A percentile compares a stretch with the other conserved stretches of the same genome.
Conservation (phyloP, 2,888 invertebrate genomes). For the Xanthorhoe spadicearia region DNA sequence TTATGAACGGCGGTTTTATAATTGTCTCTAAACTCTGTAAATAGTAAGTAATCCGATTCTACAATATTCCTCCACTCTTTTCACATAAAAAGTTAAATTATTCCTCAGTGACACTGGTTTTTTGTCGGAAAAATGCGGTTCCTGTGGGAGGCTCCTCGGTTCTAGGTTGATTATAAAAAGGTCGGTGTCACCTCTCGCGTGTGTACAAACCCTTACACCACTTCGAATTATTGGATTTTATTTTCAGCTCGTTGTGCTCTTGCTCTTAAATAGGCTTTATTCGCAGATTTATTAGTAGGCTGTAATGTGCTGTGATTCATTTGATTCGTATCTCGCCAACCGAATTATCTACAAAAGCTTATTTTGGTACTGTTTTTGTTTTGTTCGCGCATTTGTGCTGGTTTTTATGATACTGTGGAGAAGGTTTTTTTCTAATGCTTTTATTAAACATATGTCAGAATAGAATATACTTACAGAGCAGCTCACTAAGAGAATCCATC, state of each 20-base stretch:
- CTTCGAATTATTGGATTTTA: constrained; percentile 17
- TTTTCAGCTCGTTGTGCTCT: constrained; percentile 15
- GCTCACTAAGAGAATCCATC: no score
- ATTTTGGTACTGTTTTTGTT: neutral
- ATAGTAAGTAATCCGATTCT: no score
- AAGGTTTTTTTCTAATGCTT: neutral
- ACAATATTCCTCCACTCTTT: no score
- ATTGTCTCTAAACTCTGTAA: no score
- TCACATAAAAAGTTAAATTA: neutral
- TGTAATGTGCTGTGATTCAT: constrained; percentile 14
- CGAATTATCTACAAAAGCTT: constrained; percentile 5
- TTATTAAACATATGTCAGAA: neutral
- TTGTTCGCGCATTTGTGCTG: neutral
- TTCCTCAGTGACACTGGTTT: neutral
- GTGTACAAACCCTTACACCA: constrained; percentile 17
- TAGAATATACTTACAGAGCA: no score
- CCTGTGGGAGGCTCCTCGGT: neutral
- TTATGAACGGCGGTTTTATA: no score
- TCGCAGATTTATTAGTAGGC: constrained; percentile 18
- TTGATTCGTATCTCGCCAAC: constrained; percentile 16
- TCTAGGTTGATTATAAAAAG: neutral
- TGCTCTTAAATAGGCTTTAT: constrained; percentile 20
- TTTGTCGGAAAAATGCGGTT: neutral
- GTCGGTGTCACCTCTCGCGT: neutral
- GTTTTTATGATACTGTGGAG: neutral